Percentiles rank a stretch among this genome's conserved stretches.
Conservation (phyloP, 2,888 invertebrate species). For the Drosophila meridiana region DNA sequence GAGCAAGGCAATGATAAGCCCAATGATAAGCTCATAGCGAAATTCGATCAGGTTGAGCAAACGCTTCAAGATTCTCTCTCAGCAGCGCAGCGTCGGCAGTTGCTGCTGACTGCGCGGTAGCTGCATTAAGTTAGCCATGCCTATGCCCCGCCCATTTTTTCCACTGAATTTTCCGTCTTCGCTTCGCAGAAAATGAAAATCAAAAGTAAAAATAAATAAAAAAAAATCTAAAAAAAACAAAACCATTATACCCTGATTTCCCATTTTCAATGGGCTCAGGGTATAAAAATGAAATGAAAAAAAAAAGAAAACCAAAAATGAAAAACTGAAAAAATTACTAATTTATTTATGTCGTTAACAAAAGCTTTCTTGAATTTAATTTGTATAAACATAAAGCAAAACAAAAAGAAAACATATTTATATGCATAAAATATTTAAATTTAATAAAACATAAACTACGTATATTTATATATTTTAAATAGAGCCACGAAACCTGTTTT, state of each 20-base stretch:
- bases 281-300: conserved; percentile 21
- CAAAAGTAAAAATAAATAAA: conserved; percentile 26
- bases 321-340: conserved; percentile 39
- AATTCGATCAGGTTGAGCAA: conserved; percentile 1
- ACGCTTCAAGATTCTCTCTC: conserved; percentile 9
- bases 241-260: too few relatives aligned
- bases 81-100: conserved; percentile 37
- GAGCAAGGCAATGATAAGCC: conserved; percentile 10
- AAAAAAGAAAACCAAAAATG: conserved; percentile 16
- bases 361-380: conserved; percentile 80
- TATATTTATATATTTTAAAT: conserved; percentile 32
- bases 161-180: conserved; percentile 70
- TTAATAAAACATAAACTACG: conserved; percentile 23
- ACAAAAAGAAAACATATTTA: conserved; percentile 33
- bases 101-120: conserved; percentile 73
- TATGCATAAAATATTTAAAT: conserved; percentile 49
- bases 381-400: conserved; percentile 54
- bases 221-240: conserved; percentile 8
- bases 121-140: conserved; percentile 64
- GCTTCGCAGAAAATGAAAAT: conserved; percentile 55
- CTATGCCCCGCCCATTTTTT: conserved; percentile 62
- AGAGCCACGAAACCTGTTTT: conserved; percentile 41
- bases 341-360: conserved; percentile 72
- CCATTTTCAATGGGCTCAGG: too few relatives aligned
- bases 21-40: conserved; percentile 16